phyloP scores from a whole-genome alignment of 2,113 vertebrate genomes.

The Garra rufa region DNA sequence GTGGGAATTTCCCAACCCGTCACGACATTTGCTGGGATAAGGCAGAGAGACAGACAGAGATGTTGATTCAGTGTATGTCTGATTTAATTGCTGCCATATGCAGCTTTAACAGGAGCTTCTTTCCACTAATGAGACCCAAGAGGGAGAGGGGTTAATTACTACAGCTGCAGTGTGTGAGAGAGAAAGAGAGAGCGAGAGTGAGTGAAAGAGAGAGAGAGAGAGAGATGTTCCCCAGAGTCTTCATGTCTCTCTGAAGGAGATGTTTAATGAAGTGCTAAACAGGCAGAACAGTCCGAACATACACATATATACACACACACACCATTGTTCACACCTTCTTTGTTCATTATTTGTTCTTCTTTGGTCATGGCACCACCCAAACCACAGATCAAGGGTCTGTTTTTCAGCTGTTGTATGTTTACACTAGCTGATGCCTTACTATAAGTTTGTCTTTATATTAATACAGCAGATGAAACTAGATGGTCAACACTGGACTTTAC shows the following conservation, averaged over 20 bases:
- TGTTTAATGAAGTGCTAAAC: constrained; percentile 79
- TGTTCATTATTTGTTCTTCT: constrained; percentile 12
- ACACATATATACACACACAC: constrained; percentile 34
- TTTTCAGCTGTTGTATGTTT: background rate
- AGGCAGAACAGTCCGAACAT: constrained; percentile 52
- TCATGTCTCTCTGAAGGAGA: constrained; percentile 73
- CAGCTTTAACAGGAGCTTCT: constrained; percentile 75
- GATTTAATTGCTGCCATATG: constrained; percentile 76
- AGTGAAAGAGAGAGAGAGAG: constrained; percentile 42
- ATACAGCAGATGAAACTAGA: background rate
- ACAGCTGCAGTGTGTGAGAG: constrained; percentile 67
- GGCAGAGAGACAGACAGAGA: constrained; percentile 35
- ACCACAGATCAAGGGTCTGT: constrained; percentile 9
- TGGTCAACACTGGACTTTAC: background rate
- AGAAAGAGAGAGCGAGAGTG: constrained; percentile 36
- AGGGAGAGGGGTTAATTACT: constrained; percentile 78
- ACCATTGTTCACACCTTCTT: background rate
- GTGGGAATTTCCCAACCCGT: constrained; percentile 35
- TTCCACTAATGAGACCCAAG: constrained; percentile 73
- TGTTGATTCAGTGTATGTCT: constrained; percentile 56
- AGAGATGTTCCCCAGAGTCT: constrained; percentile 41
- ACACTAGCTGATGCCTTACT: background rate
- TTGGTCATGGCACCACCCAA: background rate
- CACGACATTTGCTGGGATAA: constrained; percentile 28
- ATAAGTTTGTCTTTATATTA: background rate